Evolutionary conservation across 2,888 invertebrate species (phyloP).

Genomic region (Ryuthela nishihirai): DNA sequence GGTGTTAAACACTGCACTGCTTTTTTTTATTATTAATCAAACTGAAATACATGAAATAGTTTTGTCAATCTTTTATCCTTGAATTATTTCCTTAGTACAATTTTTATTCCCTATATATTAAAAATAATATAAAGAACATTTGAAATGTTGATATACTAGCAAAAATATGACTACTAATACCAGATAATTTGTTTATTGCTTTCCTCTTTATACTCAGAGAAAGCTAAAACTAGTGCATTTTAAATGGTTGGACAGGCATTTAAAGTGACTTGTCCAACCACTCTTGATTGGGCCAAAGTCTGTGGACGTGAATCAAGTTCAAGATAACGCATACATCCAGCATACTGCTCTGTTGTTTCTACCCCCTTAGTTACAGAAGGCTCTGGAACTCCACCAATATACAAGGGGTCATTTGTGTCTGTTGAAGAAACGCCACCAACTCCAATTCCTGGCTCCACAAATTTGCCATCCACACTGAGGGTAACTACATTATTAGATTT

Average conservation of each 20-base stretch:
- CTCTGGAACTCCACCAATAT: conserved; percentile 81
- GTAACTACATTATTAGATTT: conserved; percentile 89
- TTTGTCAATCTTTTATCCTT: too few relatives aligned
- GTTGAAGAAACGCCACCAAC: conserved; percentile 66
- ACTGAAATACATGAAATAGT: too few relatives aligned
- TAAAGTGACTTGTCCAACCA: conserved; percentile 68
- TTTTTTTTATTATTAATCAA: too few relatives aligned
- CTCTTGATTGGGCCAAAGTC: conserved; percentile 58
- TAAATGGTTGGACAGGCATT: conserved; percentile 77
- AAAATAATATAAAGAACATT: too few relatives aligned
- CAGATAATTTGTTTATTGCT: too few relatives aligned
- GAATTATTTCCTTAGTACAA: too few relatives aligned
- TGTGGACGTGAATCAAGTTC: conserved; percentile 52
- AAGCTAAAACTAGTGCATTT: conserved; percentile 32
- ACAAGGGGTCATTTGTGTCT: conserved; percentile 78
- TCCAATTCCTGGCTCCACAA: conserved; percentile 65
- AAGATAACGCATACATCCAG: conserved; percentile 67
- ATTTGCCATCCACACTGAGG: conserved; percentile 76
- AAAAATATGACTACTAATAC: too few relatives aligned
- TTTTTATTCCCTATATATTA: too few relatives aligned
- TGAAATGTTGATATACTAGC: too few relatives aligned
- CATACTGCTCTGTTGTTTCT: conserved; percentile 63
- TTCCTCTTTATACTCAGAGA: too few relatives aligned
- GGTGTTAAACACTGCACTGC: too few relatives aligned
- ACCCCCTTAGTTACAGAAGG: conserved; percentile 59